Evolutionary conservation across 2,113 vertebrate genomes (phyloP).

Genomic region (Smithornis capensis): DNA sequence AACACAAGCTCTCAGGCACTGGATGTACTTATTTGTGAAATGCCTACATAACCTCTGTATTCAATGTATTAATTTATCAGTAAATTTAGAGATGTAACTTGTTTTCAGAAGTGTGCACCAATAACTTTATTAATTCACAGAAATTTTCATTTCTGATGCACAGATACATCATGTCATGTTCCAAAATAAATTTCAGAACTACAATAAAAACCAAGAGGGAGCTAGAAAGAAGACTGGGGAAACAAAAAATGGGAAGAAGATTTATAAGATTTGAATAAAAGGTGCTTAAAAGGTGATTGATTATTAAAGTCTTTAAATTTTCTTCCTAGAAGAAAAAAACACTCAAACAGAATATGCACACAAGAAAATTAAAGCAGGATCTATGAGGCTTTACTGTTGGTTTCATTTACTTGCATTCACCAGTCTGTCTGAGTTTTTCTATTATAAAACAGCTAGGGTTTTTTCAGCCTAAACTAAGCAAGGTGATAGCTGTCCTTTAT

Average conservation of each 20-base stretch:
- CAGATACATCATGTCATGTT: not conserved
- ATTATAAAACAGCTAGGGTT: not conserved
- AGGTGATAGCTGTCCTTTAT: slow-evolving; percentile 12
- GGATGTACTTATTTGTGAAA: not conserved
- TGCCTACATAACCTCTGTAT: not conserved
- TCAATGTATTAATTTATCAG: not conserved
- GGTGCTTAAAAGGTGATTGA: not conserved
- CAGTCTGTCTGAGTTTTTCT: not conserved
- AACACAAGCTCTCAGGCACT: not conserved
- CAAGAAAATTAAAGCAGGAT: not conserved
- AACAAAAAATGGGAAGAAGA: not conserved
- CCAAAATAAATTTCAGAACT: not conserved
- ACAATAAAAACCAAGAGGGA: not conserved
- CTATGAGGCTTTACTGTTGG: not conserved
- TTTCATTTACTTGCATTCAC: not conserved
- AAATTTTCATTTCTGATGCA: not conserved
- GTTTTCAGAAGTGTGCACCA: not conserved
- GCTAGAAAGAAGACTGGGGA: not conserved
- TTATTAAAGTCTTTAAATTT: not conserved
- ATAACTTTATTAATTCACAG: not conserved
- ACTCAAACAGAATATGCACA: not conserved
- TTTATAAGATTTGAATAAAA: not conserved
- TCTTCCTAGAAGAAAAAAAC: not conserved
- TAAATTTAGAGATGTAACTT: not conserved
- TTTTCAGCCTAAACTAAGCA: not conserved